A percentile compares a stretch with the other conserved stretches of the same genome.
Conservation (phyloP, 2,113 vertebrate genomes). For the Lophochroa leadbeateri region DNA sequence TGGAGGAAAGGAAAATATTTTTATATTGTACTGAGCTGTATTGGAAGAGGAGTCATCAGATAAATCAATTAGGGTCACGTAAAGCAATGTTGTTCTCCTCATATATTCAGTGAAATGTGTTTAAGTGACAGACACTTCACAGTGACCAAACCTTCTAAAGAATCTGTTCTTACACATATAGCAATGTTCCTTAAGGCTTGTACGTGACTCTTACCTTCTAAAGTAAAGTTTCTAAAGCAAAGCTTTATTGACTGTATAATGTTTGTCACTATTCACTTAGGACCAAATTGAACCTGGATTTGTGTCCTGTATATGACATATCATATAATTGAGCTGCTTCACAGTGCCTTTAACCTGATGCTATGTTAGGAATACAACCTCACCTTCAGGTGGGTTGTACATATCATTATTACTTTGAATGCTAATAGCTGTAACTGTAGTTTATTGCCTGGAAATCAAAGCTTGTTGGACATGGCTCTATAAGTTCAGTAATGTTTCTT, state of each 20-base stretch:
- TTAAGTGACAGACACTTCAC: neutral
- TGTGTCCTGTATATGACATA: neutral
- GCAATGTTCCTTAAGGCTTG: neutral
- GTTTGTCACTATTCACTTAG: neutral
- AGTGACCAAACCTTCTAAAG: neutral
- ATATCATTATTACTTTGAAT: neutral
- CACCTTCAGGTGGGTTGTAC: neutral
- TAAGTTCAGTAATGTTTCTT: neutral
- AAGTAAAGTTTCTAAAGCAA: neutral
- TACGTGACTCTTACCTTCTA: neutral
- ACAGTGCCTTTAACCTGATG: neutral
- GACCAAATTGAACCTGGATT: neutral
- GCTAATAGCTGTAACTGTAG: neutral
- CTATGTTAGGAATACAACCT: neutral
- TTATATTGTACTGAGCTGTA: neutral
- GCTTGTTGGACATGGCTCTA: accelerated
- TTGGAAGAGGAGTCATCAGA: neutral
- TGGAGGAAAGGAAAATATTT: neutral
- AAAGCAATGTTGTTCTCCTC: neutral
- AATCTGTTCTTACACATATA: neutral
- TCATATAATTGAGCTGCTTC: neutral
- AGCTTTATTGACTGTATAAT: neutral
- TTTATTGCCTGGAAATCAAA: neutral
- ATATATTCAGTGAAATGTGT: neutral
- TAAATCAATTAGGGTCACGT: neutral